Evolutionary conservation across 2,797 vertebrate species (phyloP).

Genomic region (Pogonophryne albipinna): DNA sequence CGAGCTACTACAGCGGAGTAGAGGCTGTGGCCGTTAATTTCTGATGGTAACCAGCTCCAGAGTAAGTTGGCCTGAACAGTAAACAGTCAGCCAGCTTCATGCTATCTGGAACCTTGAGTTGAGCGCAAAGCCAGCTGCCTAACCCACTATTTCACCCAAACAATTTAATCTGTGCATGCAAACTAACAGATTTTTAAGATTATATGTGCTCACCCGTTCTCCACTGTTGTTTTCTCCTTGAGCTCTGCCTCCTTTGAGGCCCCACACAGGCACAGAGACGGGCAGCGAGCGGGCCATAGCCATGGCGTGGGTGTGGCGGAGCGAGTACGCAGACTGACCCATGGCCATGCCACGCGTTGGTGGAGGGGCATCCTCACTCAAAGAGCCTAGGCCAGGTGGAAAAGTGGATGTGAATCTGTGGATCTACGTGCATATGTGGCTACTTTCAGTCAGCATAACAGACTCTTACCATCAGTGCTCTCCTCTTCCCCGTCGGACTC

Average conservation of each 20-base stretch:
- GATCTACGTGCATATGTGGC: rapidly evolving
- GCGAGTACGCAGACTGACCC: constrained; percentile 64
- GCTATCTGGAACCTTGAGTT: not conserved
- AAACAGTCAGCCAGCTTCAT: not conserved
- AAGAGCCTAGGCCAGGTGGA: constrained; percentile 75
- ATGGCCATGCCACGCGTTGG: constrained; percentile 79
- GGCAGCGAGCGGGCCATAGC: constrained; percentile 92
- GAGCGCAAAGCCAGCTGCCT: not conserved
- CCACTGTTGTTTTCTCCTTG: constrained; percentile 77
- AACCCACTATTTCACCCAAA: not conserved
- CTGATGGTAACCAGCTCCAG: not conserved
- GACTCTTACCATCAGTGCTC: constrained; percentile 90
- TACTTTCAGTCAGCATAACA: rapidly evolving
- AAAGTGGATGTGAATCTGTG: no score
- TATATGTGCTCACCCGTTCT: constrained; percentile 70
- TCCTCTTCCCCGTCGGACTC: constrained; percentile 94
- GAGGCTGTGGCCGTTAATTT: no score
- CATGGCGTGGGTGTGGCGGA: constrained; percentile 80
- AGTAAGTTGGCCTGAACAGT: not conserved
- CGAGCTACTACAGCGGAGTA: no score
- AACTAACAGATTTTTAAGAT: not conserved
- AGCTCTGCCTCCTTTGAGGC: constrained; percentile 80
- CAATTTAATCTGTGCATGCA: not conserved
- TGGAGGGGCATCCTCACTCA: constrained; percentile 90
- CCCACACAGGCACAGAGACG: constrained; percentile 92